Evolutionary conservation across 2,888 invertebrate species (phyloP).

Genomic region (Cephus spinipes): DNA sequence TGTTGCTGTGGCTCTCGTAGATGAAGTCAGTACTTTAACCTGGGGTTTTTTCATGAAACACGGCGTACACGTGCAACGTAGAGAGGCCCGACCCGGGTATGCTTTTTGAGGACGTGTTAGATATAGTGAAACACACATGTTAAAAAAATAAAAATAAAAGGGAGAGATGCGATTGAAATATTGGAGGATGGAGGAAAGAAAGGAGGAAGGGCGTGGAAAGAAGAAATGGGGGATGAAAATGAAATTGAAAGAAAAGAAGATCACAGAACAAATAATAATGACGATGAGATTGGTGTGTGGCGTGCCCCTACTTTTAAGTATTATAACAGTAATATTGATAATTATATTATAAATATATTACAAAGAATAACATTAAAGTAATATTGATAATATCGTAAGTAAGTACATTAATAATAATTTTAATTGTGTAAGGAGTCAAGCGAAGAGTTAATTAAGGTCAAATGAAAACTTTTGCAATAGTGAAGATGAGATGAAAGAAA

Average conservation of each 20-base stretch:
- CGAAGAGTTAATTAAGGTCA: constrained; percentile 46
- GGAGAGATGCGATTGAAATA: no score
- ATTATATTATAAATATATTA: constrained; percentile 59
- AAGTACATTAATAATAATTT: constrained; percentile 48
- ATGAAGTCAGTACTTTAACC: no score
- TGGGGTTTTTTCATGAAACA: constrained; percentile 6
- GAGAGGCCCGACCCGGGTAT: constrained; percentile 32
- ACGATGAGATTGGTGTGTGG: constrained; percentile 27
- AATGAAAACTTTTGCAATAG: constrained; percentile 51
- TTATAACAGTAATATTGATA: constrained; percentile 62
- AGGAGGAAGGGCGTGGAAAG: constrained; percentile 22
- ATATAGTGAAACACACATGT: no score
- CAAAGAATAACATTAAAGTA: constrained; percentile 29
- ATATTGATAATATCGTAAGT: constrained; percentile 29
- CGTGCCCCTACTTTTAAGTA: constrained; percentile 63
- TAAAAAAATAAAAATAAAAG: no score
- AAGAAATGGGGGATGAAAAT: constrained; percentile 8
- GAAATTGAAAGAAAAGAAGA: neutral
- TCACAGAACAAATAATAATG: constrained; percentile 12
- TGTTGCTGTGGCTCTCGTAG: no score
- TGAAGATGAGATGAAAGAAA: constrained; percentile 35
- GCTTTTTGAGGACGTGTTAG: constrained; percentile 19
- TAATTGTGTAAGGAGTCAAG: constrained; percentile 52
- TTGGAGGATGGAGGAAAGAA: constrained; percentile 12
- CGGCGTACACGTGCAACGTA: constrained; percentile 27